A percentile compares a stretch with the other conserved stretches of the same genome.
Evolutionary conservation across 2,113 vertebrate species (phyloP).

Genomic region (Acanthochromis polyacanthus): DNA sequence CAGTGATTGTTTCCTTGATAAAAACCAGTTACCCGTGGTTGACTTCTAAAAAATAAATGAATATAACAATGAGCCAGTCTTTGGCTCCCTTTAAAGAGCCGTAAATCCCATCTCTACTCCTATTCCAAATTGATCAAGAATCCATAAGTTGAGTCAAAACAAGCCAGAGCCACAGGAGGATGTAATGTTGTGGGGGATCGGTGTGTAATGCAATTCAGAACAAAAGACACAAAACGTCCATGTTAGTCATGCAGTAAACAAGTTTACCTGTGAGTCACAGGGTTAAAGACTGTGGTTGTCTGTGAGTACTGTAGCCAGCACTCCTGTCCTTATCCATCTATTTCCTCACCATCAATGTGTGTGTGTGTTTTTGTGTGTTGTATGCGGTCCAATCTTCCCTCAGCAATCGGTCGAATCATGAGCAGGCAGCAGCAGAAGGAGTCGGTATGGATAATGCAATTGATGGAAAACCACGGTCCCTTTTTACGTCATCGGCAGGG

Average conservation of each 20-base stretch:
- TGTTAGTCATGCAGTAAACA: background rate
- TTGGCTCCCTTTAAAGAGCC: too few relatives aligned
- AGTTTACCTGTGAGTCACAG: background rate
- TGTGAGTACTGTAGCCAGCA: background rate
- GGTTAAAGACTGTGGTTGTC: background rate
- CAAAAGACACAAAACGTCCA: background rate
- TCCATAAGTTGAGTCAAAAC: too few relatives aligned
- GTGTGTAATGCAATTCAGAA: too few relatives aligned
- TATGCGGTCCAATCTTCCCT: background rate
- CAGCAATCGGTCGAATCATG: background rate
- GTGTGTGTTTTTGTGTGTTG: background rate
- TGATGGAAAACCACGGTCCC: conserved; percentile 11
- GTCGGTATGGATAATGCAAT: conserved; percentile 27
- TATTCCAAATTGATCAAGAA: too few relatives aligned
- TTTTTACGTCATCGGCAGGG: conserved; percentile 20
- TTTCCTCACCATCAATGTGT: background rate
- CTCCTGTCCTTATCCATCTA: background rate
- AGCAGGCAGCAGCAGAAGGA: background rate
- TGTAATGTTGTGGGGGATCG: too few relatives aligned
- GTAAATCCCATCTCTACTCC: too few relatives aligned
- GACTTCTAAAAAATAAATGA: too few relatives aligned
- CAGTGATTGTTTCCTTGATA: too few relatives aligned
- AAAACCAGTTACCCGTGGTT: too few relatives aligned
- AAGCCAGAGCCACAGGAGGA: too few relatives aligned
- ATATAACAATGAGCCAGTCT: too few relatives aligned